Evolutionary conservation across 2,888 invertebrate species (phyloP), one percentile per base, ranked within the genome.

Genomic region (Phyto melanocephala): DNA sequence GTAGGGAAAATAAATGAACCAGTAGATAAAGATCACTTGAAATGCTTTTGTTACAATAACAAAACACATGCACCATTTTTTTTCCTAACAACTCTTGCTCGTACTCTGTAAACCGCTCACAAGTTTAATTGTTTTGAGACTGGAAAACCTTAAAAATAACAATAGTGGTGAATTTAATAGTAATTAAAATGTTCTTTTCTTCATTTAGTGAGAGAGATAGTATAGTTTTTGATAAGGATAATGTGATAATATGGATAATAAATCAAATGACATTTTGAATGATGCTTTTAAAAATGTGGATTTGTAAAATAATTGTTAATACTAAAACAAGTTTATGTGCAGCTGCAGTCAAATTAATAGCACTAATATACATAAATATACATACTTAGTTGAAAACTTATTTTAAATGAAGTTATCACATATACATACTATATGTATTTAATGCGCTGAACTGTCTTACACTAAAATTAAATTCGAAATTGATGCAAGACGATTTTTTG

Each of bases 101-200:
- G n/a, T n/a, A n/a, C n/a, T n/a, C n/a, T n/a, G n/a, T n/a, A n/a
- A n/a, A n/a, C n/a, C n/a, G n/a, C n/a, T n/a, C n/a, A n/a, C n/a
- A 45, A 40, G 40, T 60, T 68, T 60, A 56, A 45, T 54, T 50
- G 42, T 22, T 54, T 56, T 33, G 5, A 24, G 67, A 17, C 76
- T 42, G 50, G 2, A 52, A 40, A 68, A 52, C 42, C 40, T 52
- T 60, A 40, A 52, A 47, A 50, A 24, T 37, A 42, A 80, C 54
- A 74, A 74, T 62, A 33, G 72, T 67, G 67, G 58, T 40, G 37
- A 74, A 80, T 80, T 68, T 47, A 80, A 60, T 74, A 10, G 42
- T 62, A 60, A 74, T 80, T 74, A 47, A 68, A 74, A 62, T 45
- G 42, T 52, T 28, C 28, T 28, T 28, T 28, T 28, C 6, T 74